Evolutionary conservation across 2,888 invertebrate genomes (phyloP).

Genomic region (Crocallis elinguaria): DNA sequence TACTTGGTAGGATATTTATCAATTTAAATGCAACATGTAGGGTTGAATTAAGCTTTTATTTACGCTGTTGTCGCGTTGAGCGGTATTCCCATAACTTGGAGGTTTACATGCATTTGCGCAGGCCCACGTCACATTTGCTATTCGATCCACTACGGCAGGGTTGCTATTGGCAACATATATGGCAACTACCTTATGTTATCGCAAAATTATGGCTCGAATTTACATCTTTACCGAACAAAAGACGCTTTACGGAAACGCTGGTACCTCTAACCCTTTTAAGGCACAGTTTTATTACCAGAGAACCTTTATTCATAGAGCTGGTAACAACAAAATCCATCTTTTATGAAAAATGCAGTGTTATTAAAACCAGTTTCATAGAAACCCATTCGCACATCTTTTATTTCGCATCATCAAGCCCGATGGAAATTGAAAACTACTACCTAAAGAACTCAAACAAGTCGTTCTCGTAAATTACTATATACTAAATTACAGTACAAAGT

Average conservation of each 20-base stretch:
- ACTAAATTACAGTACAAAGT: conserved; percentile 19
- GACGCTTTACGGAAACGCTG: conserved; percentile 28
- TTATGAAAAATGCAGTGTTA: conserved; percentile 29
- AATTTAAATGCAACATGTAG: conserved; percentile 49
- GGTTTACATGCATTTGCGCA: conserved; percentile 46
- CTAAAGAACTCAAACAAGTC: conserved; percentile 33
- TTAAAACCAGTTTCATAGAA: conserved; percentile 17
- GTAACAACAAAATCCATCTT: conserved; percentile 30
- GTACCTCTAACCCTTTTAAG: conserved; percentile 35
- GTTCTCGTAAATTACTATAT: conserved; percentile 30
- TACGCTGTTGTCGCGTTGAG: conserved; percentile 42
- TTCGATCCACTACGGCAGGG: conserved; percentile 30
- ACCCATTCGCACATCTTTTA: conserved; percentile 31
- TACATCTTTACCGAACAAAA: conserved; percentile 36
- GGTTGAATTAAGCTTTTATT: conserved; percentile 53
- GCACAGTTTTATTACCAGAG: conserved; percentile 33
- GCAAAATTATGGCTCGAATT: conserved; percentile 38
- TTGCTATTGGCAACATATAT: conserved; percentile 37
- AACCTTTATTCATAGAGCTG: conserved; percentile 25
- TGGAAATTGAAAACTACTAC: conserved; percentile 37
- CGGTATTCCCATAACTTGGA: conserved; percentile 49
- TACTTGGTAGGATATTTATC: conserved; percentile 31
- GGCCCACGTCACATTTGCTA: conserved; percentile 38
- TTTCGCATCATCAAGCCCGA: conserved; percentile 27
- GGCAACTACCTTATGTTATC: conserved; percentile 35